Evolutionary conservation across 2,797 vertebrate genomes (phyloP), one percentile per base, ranked within the genome.

Genomic region (Apogon talboti): DNA sequence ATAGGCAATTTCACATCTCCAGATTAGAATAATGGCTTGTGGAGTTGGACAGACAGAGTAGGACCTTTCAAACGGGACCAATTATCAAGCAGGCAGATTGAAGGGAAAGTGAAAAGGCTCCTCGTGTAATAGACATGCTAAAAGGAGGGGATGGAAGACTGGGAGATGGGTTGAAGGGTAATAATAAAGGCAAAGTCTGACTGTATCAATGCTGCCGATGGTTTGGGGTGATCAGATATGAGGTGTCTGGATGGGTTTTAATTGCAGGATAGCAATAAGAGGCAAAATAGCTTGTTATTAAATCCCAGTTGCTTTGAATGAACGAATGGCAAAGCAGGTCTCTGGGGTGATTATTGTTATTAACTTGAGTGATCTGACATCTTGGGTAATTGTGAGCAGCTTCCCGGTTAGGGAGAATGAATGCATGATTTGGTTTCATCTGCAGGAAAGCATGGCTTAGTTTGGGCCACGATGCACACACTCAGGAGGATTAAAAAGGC

Each of bases 1-100:
- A 93, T 89, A 92, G 93, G 93, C 91, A 94, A 95, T 95, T 94
- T 94, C 84, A 92, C 93, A 94, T 93, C 90, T 94, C 85, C 78
- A 93, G 91, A 94, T 93, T 91, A 92, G 89, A 94, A 94, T 94
- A 93, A 94, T 94, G 89, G 90, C 88, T 82, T 57, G 82, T 88
- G 87, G 77, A 90, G 87, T 93, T 87, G 90, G 91, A 93, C 91
- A 88, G 90, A 89, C 88, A 86, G 88, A 89, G 87, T 90, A 81
- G 81, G 84, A 88, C 84, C 90, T 92, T 94, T 93, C 86, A 93
- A 92, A 92, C 40, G 33, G 58, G 59, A 43, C 65, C 90, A 93
- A 93, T 94, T 93, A 94, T 89, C 76, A 89, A 41, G 67, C 74
- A 71, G 79, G 88, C 84, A 78, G 86, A 87, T 74, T 92, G 91